Evolutionary conservation across 2,888 invertebrate species (phyloP).

Genomic region (Eurytoma californica): DNA sequence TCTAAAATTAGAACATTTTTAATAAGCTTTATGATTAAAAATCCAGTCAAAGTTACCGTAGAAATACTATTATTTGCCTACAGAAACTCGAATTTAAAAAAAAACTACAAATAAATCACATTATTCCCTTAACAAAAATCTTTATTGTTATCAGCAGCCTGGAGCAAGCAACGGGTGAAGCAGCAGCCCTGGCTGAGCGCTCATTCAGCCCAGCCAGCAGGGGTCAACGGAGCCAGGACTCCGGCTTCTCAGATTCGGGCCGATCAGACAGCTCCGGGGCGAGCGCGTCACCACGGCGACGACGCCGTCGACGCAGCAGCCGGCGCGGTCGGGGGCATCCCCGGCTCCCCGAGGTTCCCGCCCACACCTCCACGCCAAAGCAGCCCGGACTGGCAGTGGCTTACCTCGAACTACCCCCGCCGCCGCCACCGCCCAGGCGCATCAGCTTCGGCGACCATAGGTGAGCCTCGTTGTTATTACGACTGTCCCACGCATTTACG

Average conservation of each 20-base stretch:
- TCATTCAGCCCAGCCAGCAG: constrained; percentile 60
- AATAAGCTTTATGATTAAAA: no score
- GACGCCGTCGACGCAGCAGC: constrained; percentile 51
- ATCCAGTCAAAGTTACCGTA: background rate
- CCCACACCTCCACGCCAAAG: constrained; percentile 46
- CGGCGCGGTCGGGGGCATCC: constrained; percentile 47
- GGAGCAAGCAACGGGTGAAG: background rate
- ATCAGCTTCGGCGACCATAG: constrained; percentile 17
- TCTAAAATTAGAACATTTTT: no score
- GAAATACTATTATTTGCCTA: no score
- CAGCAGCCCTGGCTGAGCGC: constrained; percentile 11
- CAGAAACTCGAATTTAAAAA: no score
- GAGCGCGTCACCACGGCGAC: constrained; percentile 16
- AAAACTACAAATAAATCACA: no score
- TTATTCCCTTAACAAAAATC: background rate
- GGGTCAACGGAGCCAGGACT: constrained; percentile 83
- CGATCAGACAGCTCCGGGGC: constrained; percentile 75
- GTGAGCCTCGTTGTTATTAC: constrained; percentile 5
- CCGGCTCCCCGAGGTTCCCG: constrained; percentile 37
- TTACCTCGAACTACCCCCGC: no score
- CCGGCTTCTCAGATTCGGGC: constrained; percentile 88
- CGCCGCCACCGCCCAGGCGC: background rate
- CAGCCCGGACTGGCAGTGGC: background rate
- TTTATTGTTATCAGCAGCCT: background rate
- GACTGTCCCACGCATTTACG: no score